Conservation (phyloP, 2,113 vertebrate species). For the Chionodraco myersi region DNA sequence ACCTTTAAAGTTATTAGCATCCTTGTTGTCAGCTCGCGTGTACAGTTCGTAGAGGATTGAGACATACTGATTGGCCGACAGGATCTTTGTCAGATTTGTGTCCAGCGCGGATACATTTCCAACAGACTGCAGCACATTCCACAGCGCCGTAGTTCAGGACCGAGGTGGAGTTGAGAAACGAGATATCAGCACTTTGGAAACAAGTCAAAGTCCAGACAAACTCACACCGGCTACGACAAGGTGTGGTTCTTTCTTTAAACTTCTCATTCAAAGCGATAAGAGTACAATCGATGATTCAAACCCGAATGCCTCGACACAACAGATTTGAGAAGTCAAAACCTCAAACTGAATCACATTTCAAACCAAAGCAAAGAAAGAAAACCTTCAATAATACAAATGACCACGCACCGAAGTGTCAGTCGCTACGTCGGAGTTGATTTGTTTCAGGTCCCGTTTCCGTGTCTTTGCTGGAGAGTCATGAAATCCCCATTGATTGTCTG, state of each 20-base stretch:
- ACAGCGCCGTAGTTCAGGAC: neutral
- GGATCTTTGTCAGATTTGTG: too few relatives aligned
- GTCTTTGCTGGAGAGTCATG: too few relatives aligned
- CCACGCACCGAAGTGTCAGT: conserved; percentile 3
- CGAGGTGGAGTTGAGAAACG: neutral
- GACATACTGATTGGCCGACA: too few relatives aligned
- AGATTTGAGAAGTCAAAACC: neutral
- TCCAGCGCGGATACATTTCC: neutral
- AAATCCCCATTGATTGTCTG: too few relatives aligned
- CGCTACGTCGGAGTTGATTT: conserved; percentile 18
- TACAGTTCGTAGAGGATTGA: too few relatives aligned
- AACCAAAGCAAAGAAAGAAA: neutral
- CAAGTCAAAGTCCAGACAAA: conserved; percentile 43
- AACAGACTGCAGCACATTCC: neutral
- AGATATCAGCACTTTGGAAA: conserved; percentile 49
- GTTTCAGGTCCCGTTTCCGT: too few relatives aligned
- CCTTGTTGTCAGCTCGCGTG: neutral
- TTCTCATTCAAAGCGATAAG: too few relatives aligned
- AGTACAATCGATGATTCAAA: conserved; percentile 51
- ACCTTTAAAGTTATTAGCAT: neutral
- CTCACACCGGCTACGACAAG: conserved; percentile 8
- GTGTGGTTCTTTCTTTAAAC: accelerated
- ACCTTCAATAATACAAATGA: conserved; percentile 31
- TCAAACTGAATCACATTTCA: neutral
- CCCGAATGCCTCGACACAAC: neutral